Conservation (phyloP, 2,888 invertebrate species). For the Aspidiotus destructor region DNA sequence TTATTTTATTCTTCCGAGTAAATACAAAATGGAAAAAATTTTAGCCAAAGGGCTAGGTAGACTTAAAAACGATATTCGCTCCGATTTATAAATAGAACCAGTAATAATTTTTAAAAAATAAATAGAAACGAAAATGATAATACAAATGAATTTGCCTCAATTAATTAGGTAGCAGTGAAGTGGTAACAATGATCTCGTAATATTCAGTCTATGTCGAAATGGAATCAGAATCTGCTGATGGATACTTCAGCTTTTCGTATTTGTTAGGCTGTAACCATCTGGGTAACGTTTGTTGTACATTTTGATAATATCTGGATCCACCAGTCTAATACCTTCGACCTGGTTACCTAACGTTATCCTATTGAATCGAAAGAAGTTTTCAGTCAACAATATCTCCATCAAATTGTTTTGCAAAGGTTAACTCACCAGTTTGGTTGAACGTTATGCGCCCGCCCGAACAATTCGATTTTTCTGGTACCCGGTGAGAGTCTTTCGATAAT, state of each 20-base stretch:
- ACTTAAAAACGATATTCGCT: too few relatives aligned
- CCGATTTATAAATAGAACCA: too few relatives aligned
- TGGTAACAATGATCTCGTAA: too few relatives aligned
- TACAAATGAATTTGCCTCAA: too few relatives aligned
- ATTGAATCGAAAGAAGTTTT: slow-evolving; percentile 31
- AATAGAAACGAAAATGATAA: too few relatives aligned
- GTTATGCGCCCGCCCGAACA: slow-evolving; percentile 94
- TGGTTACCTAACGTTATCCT: slow-evolving; percentile 92
- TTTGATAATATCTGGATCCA: slow-evolving; percentile 82
- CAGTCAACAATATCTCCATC: not conserved
- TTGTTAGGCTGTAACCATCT: slow-evolving; percentile 63
- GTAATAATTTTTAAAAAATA: too few relatives aligned
- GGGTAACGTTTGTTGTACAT: slow-evolving; percentile 87
- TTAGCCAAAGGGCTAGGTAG: too few relatives aligned
- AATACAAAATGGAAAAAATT: too few relatives aligned
- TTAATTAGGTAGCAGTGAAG: too few relatives aligned
- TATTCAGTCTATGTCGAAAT: too few relatives aligned
- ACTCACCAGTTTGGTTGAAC: slow-evolving; percentile 91
- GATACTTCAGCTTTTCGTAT: slow-evolving; percentile 38
- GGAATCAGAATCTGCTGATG: not conserved
- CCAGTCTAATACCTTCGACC: slow-evolving; percentile 83
- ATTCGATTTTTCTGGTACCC: slow-evolving; percentile 90
- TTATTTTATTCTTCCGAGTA: too few relatives aligned
- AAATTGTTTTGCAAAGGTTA: not conserved
- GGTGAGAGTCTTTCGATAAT: slow-evolving; percentile 94